Conservation (phyloP, 2,888 invertebrate genomes). For the Octodonta nipae region DNA sequence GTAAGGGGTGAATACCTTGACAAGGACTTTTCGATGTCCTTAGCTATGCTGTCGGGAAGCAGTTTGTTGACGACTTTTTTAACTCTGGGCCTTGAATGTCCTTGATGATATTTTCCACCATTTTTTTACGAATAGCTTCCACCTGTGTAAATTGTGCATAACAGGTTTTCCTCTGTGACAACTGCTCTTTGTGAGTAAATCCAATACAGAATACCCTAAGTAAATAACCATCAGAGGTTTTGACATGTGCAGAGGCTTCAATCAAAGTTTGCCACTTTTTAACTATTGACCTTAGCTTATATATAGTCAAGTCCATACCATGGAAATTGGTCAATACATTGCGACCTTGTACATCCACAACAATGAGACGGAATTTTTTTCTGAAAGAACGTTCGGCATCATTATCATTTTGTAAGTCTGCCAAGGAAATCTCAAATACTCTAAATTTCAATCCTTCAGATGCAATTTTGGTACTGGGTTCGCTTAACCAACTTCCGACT, state of each 20-base stretch:
- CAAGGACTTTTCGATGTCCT: conserved; percentile 97
- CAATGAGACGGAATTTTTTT: conserved; percentile 92
- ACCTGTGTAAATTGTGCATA: conserved; percentile 93
- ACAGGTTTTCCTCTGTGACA: conserved; percentile 92
- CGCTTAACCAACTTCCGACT: conserved; percentile 95
- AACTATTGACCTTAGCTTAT: conserved; percentile 97
- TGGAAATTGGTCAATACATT: conserved; percentile 98
- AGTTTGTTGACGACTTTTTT: conserved; percentile 94
- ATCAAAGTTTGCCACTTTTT: conserved; percentile 99
- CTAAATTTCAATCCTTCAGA: conserved; percentile 95
- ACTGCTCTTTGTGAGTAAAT: conserved; percentile 90
- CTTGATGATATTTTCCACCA: conserved; percentile 90
- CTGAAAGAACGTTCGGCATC: conserved; percentile 95
- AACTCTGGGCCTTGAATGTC: conserved; percentile 84
- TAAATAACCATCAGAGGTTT: conserved; percentile 93
- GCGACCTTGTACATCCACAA: conserved; percentile 88
- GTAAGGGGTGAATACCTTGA: conserved; percentile 91
- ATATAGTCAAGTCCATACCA: conserved; percentile 98
- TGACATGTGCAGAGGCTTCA: conserved; percentile 93
- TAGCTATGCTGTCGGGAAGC: conserved; percentile 95
- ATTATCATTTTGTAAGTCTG: conserved; percentile 91
- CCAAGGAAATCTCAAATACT: conserved; percentile 95
- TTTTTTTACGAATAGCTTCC: conserved; percentile 69
- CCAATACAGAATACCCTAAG: conserved; percentile 97
- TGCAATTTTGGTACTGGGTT: conserved; percentile 87